Evolutionary conservation across 2,797 vertebrate species (phyloP).

Genomic region (Oceanodroma leucorhoa): DNA sequence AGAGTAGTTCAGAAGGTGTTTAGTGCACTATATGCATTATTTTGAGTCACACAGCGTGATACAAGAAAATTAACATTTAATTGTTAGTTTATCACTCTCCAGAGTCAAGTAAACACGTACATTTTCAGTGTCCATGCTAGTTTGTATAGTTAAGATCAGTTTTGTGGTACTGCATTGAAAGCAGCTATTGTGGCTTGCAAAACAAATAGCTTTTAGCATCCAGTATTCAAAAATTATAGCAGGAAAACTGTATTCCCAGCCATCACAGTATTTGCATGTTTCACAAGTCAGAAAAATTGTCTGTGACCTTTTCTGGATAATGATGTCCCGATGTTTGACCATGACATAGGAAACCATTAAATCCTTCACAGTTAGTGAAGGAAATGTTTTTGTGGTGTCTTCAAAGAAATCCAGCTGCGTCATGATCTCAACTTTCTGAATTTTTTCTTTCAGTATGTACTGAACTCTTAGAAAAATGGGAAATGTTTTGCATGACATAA

Average conservation of each 20-base stretch:
- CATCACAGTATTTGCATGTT: not conserved
- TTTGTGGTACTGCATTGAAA: not conserved
- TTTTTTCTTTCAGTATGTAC: slow-evolving; percentile 12
- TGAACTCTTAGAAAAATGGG: not conserved
- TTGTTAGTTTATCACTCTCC: slow-evolving; percentile 10
- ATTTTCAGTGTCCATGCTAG: not conserved
- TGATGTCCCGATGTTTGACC: not conserved
- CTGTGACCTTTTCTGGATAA: not conserved
- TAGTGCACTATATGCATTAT: not conserved
- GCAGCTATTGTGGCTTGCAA: not conserved
- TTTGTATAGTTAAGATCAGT: not conserved
- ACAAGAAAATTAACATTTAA: not conserved
- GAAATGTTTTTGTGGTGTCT: slow-evolving; percentile 8
- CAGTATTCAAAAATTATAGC: not conserved
- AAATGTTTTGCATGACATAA: not conserved
- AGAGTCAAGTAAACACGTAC: slow-evolving; percentile 7
- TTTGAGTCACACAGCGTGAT: not conserved
- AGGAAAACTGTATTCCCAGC: not conserved
- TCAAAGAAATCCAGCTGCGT: not conserved
- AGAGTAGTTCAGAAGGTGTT: not conserved
- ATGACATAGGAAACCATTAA: slow-evolving; percentile 28
- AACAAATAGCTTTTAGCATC: not conserved
- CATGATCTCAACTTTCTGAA: not conserved
- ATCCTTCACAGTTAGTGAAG: slow-evolving; percentile 23
- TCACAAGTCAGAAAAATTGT: slow-evolving; percentile 18